Evolutionary conservation across 2,888 invertebrate species (phyloP).

Genomic region (Drosophila nigricruria): DNA sequence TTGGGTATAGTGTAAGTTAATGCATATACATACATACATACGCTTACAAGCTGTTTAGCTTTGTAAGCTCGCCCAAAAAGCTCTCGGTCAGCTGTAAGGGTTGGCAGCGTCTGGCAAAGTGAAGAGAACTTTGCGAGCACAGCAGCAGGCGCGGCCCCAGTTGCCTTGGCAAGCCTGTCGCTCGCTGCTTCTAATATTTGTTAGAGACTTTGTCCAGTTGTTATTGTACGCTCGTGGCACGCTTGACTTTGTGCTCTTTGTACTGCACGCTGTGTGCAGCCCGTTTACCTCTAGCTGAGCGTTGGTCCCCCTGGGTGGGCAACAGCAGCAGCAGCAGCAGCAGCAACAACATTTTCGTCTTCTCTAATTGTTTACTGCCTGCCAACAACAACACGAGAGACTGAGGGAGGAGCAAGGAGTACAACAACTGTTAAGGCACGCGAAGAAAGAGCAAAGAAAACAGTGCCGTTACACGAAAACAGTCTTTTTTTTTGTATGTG

Average conservation of each 20-base stretch:
- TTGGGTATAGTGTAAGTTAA: neutral
- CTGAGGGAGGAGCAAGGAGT: neutral
- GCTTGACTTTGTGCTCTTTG: constrained; percentile 21
- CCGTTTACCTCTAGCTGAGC: neutral
- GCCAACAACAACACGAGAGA: neutral
- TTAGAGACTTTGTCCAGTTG: constrained; percentile 52
- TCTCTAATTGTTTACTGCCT: constrained; percentile 19
- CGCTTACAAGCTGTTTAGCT: neutral
- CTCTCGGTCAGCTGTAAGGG: constrained; percentile 48
- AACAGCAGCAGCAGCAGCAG: neutral
- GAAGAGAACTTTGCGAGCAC: constrained; percentile 3
- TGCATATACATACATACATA: neutral
- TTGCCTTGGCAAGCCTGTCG: constrained; percentile 34
- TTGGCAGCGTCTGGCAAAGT: constrained; percentile 27
- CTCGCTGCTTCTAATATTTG: constrained; percentile 26
- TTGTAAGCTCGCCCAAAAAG: constrained; percentile 22
- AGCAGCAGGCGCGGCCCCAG: constrained; percentile 26
- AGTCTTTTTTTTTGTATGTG: neutral
- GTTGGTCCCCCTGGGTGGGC: constrained; percentile 5
- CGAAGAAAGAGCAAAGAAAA: neutral
- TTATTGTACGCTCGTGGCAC: constrained; percentile 63
- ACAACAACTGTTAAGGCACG: constrained; percentile 1
- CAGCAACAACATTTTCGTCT: constrained; percentile 8
- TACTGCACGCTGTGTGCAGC: neutral
- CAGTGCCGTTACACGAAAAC: constrained; percentile 10